Evolutionary conservation across 2,888 invertebrate species (phyloP).

Genomic region (Tribolium freemani): DNA sequence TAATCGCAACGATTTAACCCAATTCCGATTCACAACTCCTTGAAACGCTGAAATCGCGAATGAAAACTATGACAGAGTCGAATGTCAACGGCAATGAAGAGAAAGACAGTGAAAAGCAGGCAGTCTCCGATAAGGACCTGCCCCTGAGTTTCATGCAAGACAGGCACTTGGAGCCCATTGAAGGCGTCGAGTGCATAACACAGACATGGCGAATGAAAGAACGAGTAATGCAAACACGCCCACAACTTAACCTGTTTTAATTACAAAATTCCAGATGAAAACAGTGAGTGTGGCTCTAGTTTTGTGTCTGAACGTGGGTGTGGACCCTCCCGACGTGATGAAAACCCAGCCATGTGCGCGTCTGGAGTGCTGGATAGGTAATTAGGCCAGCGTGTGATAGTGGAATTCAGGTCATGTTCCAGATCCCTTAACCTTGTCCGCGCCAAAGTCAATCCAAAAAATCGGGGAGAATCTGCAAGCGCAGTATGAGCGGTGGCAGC

Average conservation of each 20-base stretch:
- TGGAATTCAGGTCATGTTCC: conserved; percentile 48
- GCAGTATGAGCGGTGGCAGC: conserved; percentile 99
- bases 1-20: conserved; percentile 13
- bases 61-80: conserved; percentile 35
- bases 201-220: conserved; percentile 95
- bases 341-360: conserved; percentile 97
- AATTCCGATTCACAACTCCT: not conserved
- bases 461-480: conserved; percentile 93
- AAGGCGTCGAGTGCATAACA: conserved; percentile 75
- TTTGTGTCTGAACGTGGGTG: conserved; percentile 98
- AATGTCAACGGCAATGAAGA: conserved; percentile 37
- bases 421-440: conserved; percentile 91
- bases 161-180: conserved; percentile 81
- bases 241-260: not conserved
- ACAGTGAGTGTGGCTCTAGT: conserved; percentile 99
- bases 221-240: conserved; percentile 72
- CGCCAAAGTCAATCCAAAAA: conserved; percentile 91
- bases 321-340: conserved; percentile 98
- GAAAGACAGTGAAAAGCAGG: conserved; percentile 28
- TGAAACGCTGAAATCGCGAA: not conserved
- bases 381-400: not conserved
- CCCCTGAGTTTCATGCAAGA: conserved; percentile 81
- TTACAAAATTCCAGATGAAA: conserved; percentile 84
- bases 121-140: conserved; percentile 75
- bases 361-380: conserved; percentile 97